phyloP scores from a whole-genome alignment of 2,797 vertebrate species.

The Ctenopoma kingsleyae region DNA sequence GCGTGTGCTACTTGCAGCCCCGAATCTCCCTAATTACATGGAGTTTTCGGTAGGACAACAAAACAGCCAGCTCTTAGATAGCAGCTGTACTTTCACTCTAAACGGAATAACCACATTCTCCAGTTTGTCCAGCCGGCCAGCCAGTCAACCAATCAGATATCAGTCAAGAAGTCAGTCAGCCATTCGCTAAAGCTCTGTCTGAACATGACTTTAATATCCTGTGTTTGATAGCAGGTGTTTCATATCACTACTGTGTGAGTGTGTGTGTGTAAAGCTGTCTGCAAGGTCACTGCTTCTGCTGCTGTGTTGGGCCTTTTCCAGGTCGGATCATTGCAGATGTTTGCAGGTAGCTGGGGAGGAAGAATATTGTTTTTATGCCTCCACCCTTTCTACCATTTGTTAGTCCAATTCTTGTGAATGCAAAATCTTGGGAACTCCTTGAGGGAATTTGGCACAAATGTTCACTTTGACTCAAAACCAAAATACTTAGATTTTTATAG shows the following conservation, averaged over 20 bases:
- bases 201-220: constrained; percentile 30
- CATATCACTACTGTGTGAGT: constrained; percentile 6
- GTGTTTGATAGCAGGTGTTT: constrained; percentile 31
- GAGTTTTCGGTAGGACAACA: constrained; percentile 62
- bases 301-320: constrained; percentile 20
- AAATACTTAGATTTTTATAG: too few relatives aligned
- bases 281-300: constrained; percentile 1
- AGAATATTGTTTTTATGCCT: too few relatives aligned
- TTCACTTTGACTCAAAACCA: too few relatives aligned
- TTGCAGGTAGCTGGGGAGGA: constrained; percentile 25
- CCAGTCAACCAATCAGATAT: constrained; percentile 26
- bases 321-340: constrained; percentile 27
- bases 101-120: constrained; percentile 36
- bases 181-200: constrained; percentile 7
- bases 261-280: neutral
- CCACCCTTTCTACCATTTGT: too few relatives aligned
- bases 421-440: too few relatives aligned
- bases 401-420: too few relatives aligned
- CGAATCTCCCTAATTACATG: constrained; percentile 69
- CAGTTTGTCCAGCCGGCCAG: constrained; percentile 12
- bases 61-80: constrained; percentile 52
- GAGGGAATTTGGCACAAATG: too few relatives aligned
- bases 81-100: constrained; percentile 62
- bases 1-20: constrained; percentile 33
- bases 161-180: constrained; percentile 17